Percentiles rank a stretch among this genome's conserved stretches.
Conservation (phyloP, 2,113 vertebrate genomes). For the Bagarius yarrelli region DNA sequence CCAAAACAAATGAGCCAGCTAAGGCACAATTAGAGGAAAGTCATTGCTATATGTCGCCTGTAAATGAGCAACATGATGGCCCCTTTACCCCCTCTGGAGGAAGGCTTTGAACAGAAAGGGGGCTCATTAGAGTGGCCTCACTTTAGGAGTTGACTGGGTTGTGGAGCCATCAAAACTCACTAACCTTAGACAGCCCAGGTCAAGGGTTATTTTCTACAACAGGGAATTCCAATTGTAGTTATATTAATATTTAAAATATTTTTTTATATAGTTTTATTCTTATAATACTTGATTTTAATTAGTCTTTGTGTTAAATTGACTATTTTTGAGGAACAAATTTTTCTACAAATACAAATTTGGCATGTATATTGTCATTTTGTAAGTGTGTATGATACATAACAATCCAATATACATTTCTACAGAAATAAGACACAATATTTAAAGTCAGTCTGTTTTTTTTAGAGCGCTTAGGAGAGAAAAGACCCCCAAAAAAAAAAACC, state of each 20-base stretch:
- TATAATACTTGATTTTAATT: not conserved
- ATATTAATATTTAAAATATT: too few species aligned
- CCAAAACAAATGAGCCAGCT: conserved; percentile 81
- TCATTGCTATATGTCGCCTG: conserved; percentile 80
- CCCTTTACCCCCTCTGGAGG: conserved; percentile 81
- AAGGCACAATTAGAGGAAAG: conserved; percentile 82
- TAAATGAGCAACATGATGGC: conserved; percentile 86
- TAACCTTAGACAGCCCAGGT: conserved; percentile 57
- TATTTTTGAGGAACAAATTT: too few species aligned
- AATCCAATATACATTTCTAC: not conserved
- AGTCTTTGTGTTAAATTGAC: not conserved
- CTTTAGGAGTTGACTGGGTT: conserved; percentile 11
- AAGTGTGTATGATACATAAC: not conserved
- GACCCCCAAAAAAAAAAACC: not conserved
- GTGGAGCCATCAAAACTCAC: conserved; percentile 59
- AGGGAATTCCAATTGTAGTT: not conserved
- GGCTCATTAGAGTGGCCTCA: conserved; percentile 76
- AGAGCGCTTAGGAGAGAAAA: not conserved
- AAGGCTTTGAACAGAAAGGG: conserved; percentile 77
- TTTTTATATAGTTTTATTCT: too few species aligned
- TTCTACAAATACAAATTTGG: not conserved
- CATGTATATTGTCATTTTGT: not conserved
- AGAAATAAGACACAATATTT: not conserved
- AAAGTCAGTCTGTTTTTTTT: not conserved
- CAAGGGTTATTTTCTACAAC: conserved; percentile 2